Evolutionary conservation across 2,113 vertebrate genomes (phyloP).

Genomic region (Nothobranchius furzeri): DNA sequence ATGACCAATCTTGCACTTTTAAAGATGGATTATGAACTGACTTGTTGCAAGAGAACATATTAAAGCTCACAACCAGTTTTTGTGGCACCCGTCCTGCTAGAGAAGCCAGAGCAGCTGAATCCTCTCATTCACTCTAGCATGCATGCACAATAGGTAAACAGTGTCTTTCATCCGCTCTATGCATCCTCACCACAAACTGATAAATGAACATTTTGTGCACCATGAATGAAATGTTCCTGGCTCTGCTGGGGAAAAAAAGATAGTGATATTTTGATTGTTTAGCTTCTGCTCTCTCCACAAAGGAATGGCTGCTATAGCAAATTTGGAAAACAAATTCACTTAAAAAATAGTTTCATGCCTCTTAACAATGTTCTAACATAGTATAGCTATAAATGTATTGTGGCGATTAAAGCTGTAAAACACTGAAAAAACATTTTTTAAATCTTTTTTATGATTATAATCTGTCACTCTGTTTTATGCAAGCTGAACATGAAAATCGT

Average conservation of each 20-base stretch:
- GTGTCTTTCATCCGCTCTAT: constrained; percentile 44
- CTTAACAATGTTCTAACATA: no score
- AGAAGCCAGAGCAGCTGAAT: constrained; percentile 55
- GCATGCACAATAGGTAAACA: constrained; percentile 61
- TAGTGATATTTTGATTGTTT: constrained; percentile 22
- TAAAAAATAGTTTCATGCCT: no score
- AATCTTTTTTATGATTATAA: no score
- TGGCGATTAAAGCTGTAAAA: no score
- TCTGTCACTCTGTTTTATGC: no score
- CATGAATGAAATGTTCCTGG: constrained; percentile 70
- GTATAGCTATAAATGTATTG: no score
- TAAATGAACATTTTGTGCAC: constrained; percentile 50
- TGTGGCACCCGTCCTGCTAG: constrained; percentile 43
- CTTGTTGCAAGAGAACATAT: constrained; percentile 19
- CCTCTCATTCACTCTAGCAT: constrained; percentile 37
- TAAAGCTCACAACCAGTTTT: constrained; percentile 14
- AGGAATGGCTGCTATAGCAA: no score
- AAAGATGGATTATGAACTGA: not conserved
- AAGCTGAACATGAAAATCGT: no score
- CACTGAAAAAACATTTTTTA: no score
- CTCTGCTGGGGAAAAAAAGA: constrained; percentile 26
- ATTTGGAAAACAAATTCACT: no score
- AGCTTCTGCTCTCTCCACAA: not conserved
- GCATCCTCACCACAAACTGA: constrained; percentile 33
- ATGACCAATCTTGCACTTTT: no score